These are phyloP conservation scores for Parelbella ahira DNA, from an alignment of 2,888 invertebrate species.

Conservation along the genomic window DNA sequence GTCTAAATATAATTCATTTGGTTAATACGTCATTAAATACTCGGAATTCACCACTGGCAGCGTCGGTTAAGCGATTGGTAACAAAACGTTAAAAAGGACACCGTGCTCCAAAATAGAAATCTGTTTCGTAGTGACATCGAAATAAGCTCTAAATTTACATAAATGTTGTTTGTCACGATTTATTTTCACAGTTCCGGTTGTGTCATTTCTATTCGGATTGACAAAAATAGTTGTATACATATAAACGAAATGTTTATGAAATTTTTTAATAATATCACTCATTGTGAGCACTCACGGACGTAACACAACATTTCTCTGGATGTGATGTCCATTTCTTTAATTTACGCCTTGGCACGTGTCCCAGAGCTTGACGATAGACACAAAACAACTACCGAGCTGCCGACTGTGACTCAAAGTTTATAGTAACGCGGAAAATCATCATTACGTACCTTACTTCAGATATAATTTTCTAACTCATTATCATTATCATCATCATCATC, in stretches of 20 bases:
- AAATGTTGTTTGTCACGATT: too few relatives aligned
- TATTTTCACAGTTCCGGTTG: conserved; percentile 7
- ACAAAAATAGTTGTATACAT: conserved; percentile 9
- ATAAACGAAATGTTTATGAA: conserved; percentile 20
- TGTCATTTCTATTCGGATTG: conserved; percentile 9
- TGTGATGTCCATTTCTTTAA: conserved; percentile 22
- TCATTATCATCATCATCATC: too few relatives aligned
- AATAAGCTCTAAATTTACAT: not conserved
- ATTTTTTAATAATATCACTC: conserved; percentile 14
- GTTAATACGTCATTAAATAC: too few relatives aligned
- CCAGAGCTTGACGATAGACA: conserved; percentile 57
- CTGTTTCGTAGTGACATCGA: not conserved
- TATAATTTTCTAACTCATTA: too few relatives aligned
- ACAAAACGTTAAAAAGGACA: too few relatives aligned
- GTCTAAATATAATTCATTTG: too few relatives aligned
- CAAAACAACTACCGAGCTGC: conserved; percentile 43
- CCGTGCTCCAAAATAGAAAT: too few relatives aligned
- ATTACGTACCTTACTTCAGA: conserved; percentile 8
- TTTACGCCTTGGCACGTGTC: conserved; percentile 52
- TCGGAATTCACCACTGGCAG: too few relatives aligned
- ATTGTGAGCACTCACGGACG: conserved; percentile 11
- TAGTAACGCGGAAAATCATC: not conserved
- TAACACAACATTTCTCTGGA: conserved; percentile 15
- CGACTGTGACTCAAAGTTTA: conserved; percentile 16
- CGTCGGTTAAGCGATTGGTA: too few relatives aligned